Evolutionary conservation across 2,888 invertebrate species (phyloP).

Genomic region (Papilio elwesi): DNA sequence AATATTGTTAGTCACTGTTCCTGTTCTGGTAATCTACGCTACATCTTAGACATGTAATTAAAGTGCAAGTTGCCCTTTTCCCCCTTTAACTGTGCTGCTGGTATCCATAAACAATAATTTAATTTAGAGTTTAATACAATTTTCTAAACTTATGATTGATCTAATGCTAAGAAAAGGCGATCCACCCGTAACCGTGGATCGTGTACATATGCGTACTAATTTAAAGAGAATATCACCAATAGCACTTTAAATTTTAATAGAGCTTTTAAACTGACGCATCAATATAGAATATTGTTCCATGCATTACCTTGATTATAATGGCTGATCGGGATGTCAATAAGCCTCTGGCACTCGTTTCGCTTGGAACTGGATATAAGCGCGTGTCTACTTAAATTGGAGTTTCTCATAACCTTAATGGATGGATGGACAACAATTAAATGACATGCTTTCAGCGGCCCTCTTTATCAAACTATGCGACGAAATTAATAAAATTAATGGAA

Average conservation of each 20-base stretch:
- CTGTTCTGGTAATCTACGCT: too few relatives aligned
- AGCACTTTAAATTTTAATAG: slow-evolving; percentile 10
- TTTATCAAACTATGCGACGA: background rate
- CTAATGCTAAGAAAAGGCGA: too few relatives aligned
- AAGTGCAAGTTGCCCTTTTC: too few relatives aligned
- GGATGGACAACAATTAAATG: slow-evolving; percentile 1
- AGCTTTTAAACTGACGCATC: slow-evolving; percentile 10
- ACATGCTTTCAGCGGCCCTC: slow-evolving; percentile 16
- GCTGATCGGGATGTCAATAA: slow-evolving; percentile 15
- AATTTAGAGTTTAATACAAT: too few relatives aligned
- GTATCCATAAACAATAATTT: too few relatives aligned
- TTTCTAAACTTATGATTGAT: too few relatives aligned
- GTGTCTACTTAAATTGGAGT: slow-evolving; percentile 5
- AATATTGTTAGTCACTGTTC: too few relatives aligned
- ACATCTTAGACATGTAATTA: too few relatives aligned
- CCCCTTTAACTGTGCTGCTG: too few relatives aligned
- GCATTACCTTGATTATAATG: slow-evolving; percentile 19
- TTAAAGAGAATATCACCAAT: background rate
- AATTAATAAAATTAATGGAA: slow-evolving; percentile 8
- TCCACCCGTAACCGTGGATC: too few relatives aligned
- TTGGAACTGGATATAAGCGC: background rate
- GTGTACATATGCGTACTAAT: background rate
- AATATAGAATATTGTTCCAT: slow-evolving; percentile 8
- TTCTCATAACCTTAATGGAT: background rate
- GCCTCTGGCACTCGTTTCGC: slow-evolving; percentile 6